These are phyloP conservation scores for Rhizomys pruinosus DNA, from an alignment of 2,113 vertebrate species.

Conservation along the genomic window DNA sequence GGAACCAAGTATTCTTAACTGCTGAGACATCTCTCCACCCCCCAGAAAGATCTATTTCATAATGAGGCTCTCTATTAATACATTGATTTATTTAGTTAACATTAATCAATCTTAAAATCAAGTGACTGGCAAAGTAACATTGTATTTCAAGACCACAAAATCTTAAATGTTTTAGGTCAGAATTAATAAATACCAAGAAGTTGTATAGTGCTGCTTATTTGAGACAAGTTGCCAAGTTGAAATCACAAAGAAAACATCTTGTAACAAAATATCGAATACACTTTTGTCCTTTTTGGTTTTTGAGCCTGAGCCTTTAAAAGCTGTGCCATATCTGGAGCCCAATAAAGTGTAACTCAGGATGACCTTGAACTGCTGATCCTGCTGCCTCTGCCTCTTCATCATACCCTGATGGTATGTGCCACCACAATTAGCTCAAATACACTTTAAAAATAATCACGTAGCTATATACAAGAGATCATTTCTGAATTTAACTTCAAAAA, in stretches of 20 bases:
- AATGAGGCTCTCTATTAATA: not conserved
- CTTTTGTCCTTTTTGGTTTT: too few species aligned
- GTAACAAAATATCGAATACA: not conserved
- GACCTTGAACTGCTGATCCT: too few species aligned
- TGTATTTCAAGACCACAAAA: not conserved
- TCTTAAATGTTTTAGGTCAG: not conserved
- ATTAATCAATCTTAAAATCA: conserved; percentile 1
- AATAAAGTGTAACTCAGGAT: too few species aligned
- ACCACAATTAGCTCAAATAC: too few species aligned
- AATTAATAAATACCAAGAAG: not conserved
- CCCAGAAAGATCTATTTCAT: too few species aligned
- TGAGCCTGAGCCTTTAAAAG: too few species aligned
- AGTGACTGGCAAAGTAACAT: not conserved
- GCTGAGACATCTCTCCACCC: too few species aligned
- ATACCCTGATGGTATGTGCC: too few species aligned
- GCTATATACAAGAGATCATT: not conserved
- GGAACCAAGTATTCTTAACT: too few species aligned
- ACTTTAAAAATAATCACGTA: too few species aligned
- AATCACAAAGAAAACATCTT: not conserved
- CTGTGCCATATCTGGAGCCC: too few species aligned
- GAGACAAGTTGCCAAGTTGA: not conserved
- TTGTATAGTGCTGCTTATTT: accelerated
- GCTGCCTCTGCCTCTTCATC: too few species aligned
- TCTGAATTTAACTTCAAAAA: not conserved
- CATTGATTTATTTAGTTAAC: not conserved